A percentile compares a stretch with the other conserved stretches of the same genome.
phyloP scores from a whole-genome alignment of 2,113 vertebrate species.

The Istiophorus platypterus region DNA sequence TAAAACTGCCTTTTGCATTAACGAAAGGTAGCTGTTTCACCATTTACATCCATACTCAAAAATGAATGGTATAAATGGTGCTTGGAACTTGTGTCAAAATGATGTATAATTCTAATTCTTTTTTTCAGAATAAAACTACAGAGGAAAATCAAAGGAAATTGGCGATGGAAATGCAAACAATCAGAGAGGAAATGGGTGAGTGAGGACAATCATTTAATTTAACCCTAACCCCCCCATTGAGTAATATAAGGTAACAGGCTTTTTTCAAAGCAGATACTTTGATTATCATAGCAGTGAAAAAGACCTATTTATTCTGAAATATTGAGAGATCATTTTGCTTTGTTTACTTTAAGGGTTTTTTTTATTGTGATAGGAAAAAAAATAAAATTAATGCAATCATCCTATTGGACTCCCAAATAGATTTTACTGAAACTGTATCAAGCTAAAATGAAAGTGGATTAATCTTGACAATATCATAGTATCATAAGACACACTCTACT shows the following conservation, averaged over 20 bases:
- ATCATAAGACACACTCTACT: background rate
- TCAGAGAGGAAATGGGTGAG: slow-evolving; percentile 96
- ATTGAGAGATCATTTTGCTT: background rate
- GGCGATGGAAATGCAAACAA: slow-evolving; percentile 87
- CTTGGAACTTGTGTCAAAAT: slow-evolving; percentile 30
- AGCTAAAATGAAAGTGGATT: background rate
- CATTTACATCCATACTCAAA: background rate
- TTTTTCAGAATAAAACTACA: slow-evolving; percentile 90
- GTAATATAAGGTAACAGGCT: background rate
- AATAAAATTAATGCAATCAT: background rate
- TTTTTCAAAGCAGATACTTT: background rate
- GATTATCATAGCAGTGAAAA: background rate
- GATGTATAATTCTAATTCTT: background rate
- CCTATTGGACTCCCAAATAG: background rate
- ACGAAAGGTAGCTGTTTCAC: background rate
- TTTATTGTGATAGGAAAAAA: background rate
- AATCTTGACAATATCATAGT: background rate
- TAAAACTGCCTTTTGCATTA: background rate
- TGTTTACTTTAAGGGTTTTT: background rate
- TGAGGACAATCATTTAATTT: slow-evolving; percentile 34
- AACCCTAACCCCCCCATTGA: background rate
- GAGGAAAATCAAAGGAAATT: slow-evolving; percentile 90
- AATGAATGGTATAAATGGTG: background rate
- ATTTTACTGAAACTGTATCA: background rate
- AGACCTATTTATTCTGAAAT: background rate